Evolutionary conservation across 1,140 invertebrate species (phyloP).

Genomic region (Acyrthosiphon pisum): DNA sequence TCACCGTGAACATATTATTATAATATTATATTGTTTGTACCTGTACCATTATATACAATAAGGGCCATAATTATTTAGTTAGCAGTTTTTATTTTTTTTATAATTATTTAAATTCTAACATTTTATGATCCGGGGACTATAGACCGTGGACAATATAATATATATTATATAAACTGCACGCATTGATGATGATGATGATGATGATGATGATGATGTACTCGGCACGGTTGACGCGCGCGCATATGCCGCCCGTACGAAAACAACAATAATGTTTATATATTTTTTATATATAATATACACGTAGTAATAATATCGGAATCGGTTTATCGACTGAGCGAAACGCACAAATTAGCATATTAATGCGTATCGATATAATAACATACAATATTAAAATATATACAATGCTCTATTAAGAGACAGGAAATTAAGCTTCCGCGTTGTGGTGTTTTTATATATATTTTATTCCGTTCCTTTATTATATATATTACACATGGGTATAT

Average conservation of each 20-base stretch:
- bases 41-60: neutral
- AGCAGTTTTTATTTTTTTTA: neutral
- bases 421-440: conserved; percentile 45
- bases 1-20: neutral
- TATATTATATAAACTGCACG: neutral
- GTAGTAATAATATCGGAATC: neutral
- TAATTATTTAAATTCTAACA: neutral
- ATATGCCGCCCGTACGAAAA: neutral
- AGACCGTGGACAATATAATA: neutral
- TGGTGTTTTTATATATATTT: neutral
- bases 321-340: conserved; percentile 36
- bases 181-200: neutral
- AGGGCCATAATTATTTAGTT: conserved; percentile 12
- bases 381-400: neutral
- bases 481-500: neutral
- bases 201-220: neutral
- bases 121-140: neutral
- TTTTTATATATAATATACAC: conserved; percentile 23
- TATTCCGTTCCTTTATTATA: conserved; percentile 11
- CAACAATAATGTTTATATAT: conserved; percentile 1
- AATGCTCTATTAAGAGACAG: conserved; percentile 48
- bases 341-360: conserved; percentile 34
- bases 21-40: neutral
- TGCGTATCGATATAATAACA: conserved; percentile 35
- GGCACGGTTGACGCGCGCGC: neutral